These are phyloP conservation scores for Oreotragus oreotragus DNA, from an alignment of 2,113 vertebrate genomes.

Conservation along the genomic window DNA sequence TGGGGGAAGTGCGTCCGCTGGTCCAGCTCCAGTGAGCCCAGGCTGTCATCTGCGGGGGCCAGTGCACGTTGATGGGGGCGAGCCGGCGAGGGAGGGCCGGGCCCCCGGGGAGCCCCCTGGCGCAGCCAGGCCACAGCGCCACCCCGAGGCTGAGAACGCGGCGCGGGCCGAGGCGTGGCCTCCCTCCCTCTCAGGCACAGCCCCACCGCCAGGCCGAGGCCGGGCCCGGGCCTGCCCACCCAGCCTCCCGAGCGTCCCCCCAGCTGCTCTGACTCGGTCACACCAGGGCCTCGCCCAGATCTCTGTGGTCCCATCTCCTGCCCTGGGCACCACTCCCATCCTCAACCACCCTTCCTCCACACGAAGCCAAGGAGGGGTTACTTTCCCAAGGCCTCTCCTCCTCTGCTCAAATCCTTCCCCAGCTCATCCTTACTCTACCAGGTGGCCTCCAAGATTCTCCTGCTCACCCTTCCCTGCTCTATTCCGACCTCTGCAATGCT, in stretches of 20 bases:
- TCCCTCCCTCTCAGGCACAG: background rate
- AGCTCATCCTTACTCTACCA: too few species aligned
- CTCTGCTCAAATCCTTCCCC: too few species aligned
- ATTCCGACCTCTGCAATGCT: background rate
- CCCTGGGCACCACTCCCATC: background rate
- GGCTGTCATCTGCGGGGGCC: slow-evolving; percentile 85
- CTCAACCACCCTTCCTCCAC: background rate
- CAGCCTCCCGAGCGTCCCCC: background rate
- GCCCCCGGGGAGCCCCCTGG: too few species aligned
- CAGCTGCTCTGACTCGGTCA: background rate
- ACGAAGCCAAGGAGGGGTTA: fast-evolving
- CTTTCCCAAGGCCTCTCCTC: background rate
- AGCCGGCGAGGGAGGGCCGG: too few species aligned
- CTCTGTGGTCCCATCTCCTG: background rate
- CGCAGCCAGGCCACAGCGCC: background rate
- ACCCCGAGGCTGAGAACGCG: background rate
- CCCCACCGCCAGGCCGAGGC: background rate
- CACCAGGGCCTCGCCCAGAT: background rate
- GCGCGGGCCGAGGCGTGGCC: background rate
- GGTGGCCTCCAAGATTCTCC: background rate
- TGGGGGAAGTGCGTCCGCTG: slow-evolving; percentile 94
- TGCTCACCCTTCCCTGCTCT: background rate
- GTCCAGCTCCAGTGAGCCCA: slow-evolving; percentile 88
- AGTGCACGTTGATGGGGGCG: too few species aligned
- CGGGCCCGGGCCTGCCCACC: background rate